phyloP scores from a whole-genome alignment of 2,797 vertebrate genomes.

The Centroberyx gerrardi region DNA sequence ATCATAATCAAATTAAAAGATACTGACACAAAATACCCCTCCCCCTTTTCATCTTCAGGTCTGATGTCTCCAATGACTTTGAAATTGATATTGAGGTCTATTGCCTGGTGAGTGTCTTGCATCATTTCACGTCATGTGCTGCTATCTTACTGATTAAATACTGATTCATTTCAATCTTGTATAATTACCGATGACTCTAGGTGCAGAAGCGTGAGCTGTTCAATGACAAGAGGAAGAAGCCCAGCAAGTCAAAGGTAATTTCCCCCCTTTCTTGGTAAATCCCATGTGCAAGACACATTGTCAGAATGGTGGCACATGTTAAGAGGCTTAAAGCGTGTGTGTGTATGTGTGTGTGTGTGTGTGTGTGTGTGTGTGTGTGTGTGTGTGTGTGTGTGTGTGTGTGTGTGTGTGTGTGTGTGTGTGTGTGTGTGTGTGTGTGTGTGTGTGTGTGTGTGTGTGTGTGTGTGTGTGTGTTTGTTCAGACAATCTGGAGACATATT shows the following conservation, averaged over 20 bases:
- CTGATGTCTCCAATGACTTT: slow-evolving; percentile 93
- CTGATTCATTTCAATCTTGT: not conserved
- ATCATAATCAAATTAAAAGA: not conserved
- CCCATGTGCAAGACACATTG: not conserved
- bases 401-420: slow-evolving; percentile 15
- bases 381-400: slow-evolving; percentile 9
- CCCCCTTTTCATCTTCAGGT: slow-evolving; percentile 76
- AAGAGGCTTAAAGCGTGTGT: slow-evolving; percentile 6
- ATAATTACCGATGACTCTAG: slow-evolving; percentile 74
- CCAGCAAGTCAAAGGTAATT: slow-evolving; percentile 93
- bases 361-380: slow-evolving; percentile 17
- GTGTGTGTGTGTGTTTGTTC: slow-evolving; percentile 41
- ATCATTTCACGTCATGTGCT: not conserved
- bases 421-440: slow-evolving; percentile 23
- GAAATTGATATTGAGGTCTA: slow-evolving; percentile 93
- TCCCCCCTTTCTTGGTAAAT: not conserved
- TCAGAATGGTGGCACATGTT: not conserved
- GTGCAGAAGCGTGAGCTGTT: slow-evolving; percentile 90
- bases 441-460: slow-evolving; percentile 14
- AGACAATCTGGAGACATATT: slow-evolving; percentile 71
- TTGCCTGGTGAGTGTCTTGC: slow-evolving; percentile 88
- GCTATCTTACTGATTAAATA: not conserved
- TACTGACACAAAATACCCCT: not conserved
- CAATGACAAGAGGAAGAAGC: slow-evolving; percentile 94
- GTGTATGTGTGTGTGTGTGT: slow-evolving; percentile 22